phyloP scores from a whole-genome alignment of 2,797 vertebrate genomes.

The Sebastes glaucus region DNA sequence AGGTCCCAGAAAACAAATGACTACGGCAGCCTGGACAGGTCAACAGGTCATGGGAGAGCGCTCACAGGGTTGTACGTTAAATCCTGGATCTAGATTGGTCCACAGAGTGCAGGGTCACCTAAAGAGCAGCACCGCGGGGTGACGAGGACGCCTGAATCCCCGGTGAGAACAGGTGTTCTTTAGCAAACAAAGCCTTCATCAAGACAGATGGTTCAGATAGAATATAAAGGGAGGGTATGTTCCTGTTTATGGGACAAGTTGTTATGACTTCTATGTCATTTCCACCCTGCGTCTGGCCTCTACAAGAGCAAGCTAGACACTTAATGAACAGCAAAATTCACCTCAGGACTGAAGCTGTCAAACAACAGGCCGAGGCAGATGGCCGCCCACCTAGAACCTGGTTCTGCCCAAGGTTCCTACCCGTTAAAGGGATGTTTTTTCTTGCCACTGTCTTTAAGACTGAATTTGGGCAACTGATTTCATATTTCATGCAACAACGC shows the following conservation, averaged over 20 bases:
- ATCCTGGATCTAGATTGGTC: neutral
- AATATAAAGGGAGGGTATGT: neutral
- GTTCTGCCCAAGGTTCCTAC: no score
- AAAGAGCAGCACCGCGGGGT: neutral
- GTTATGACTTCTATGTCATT: neutral
- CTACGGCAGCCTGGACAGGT: neutral
- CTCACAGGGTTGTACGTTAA: neutral
- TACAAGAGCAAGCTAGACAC: neutral
- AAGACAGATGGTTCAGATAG: neutral
- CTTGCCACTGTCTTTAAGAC: no score
- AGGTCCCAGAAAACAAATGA: constrained; percentile 10
- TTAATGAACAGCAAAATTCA: neutral
- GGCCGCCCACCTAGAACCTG: no score
- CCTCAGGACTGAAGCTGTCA: neutral
- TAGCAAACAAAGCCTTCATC: neutral
- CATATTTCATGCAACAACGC: neutral
- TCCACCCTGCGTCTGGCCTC: neutral
- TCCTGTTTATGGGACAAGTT: neutral
- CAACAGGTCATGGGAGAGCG: constrained; percentile 14
- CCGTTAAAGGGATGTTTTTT: no score
- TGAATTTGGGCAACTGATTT: neutral
- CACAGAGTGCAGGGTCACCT: neutral
- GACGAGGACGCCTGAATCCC: neutral
- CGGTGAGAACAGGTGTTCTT: neutral
- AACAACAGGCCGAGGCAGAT: neutral